A percentile compares a stretch with the other conserved stretches of the same genome.
These are phyloP conservation scores for Altica lythri DNA, from an alignment of 2,888 invertebrate species.

Conservation along the genomic window DNA sequence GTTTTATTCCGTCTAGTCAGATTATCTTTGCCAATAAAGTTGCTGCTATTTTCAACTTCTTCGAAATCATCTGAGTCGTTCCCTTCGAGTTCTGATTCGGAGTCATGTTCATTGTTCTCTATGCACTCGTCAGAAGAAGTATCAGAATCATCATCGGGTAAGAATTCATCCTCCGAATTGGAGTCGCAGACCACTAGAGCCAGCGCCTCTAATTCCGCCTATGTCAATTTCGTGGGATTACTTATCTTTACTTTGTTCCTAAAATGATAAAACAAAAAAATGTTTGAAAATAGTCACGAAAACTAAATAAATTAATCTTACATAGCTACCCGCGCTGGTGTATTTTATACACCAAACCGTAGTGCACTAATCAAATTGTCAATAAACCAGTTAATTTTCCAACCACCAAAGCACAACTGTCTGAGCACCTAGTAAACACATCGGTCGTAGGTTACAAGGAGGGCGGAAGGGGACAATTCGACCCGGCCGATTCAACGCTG, in stretches of 20 bases:
- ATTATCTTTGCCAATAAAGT: slow-evolving; percentile 23
- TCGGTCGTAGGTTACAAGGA: no score
- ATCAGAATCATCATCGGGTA: slow-evolving; percentile 15
- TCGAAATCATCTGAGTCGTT: slow-evolving; percentile 4
- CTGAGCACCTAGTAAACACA: no score
- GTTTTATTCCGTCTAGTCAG: slow-evolving; percentile 30
- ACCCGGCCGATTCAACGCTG: no score
- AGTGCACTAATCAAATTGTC: no score
- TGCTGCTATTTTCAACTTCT: slow-evolving; percentile 12
- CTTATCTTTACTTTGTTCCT: slow-evolving; percentile 28
- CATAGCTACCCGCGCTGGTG: no score
- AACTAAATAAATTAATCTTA: no score
- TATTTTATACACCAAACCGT: no score
- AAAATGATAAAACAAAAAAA: slow-evolving; percentile 26
- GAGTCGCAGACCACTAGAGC: slow-evolving; percentile 27
- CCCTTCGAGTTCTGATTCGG: slow-evolving; percentile 12
- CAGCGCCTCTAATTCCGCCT: slow-evolving; percentile 27
- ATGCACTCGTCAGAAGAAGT: slow-evolving; percentile 31
- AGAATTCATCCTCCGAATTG: slow-evolving; percentile 15
- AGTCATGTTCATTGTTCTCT: slow-evolving; percentile 30
- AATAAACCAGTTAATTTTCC: no score
- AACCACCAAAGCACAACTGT: no score
- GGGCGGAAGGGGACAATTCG: no score
- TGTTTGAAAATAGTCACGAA: no score
- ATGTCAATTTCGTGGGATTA: slow-evolving; percentile 25